Evolutionary conservation across 2,797 vertebrate species (phyloP), one percentile per base, ranked within the genome.

Genomic region (Gallinago nigripennis): DNA sequence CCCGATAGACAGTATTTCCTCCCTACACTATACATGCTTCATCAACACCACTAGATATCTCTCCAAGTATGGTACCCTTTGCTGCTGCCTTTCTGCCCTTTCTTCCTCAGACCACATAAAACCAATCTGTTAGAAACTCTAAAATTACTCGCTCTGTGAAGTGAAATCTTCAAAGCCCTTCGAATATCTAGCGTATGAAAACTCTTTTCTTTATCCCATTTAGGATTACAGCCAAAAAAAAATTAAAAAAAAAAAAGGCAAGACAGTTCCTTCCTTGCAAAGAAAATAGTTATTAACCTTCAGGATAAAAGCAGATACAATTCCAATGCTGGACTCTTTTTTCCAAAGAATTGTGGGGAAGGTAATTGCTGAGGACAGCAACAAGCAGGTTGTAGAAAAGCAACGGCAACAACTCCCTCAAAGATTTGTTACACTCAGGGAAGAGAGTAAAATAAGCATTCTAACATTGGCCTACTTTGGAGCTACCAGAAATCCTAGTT

Each of bases 71-170:
- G 17, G 51, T 89, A 90, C 79, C 91, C 92, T 96, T 97, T 91
- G 77, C 93, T 94, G 86, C 90, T 91, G 94, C 93, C 94, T 97
- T 76, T 92, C 86, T 97, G 82, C 93, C 79, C 92, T 97, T 96
- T 95, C 81, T 96, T 97, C 86, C 83, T 95, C 89, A 86, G 83
- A 76, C 86, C 71, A 94, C 90, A 95, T 93, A 96, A 96, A 96
- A 35, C 65, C 90, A 90, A 91, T 92, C 96, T 95, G 76, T 88
- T 79, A 97, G 93, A 97, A 97, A 94, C 82, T 95, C 77, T 86
- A 91, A 97, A 98, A 98, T 98, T 96, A 97, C 96, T 96, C 92
- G 69, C 86, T 95, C 92, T 97, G 93, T 95, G 96, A 98, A 97
- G 96, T 96, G 90, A 96, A 87, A 92, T 97, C 96, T 98, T 98